A percentile compares a stretch with the other conserved stretches of the same genome.
Conservation (phyloP, 2,797 vertebrate genomes). For the Sciurus vulgaris region DNA sequence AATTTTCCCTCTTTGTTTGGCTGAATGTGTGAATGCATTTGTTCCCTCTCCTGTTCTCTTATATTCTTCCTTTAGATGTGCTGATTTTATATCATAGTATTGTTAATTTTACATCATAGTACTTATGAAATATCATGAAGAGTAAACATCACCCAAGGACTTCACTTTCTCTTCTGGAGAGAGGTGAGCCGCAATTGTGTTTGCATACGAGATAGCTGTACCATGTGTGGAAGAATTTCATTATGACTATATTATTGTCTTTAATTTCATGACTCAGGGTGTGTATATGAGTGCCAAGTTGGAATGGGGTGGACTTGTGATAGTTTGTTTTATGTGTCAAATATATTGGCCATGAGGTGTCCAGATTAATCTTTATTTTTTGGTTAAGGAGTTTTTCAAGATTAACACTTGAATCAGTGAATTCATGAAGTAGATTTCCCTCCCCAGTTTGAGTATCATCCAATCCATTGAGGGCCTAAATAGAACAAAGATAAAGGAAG, state of each 20-base stretch:
- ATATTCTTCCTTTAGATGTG: rapidly evolving
- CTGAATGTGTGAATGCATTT: neutral
- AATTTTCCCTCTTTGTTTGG: neutral
- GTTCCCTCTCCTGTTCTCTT: neutral
- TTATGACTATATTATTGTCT: neutral
- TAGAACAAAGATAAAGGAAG: neutral
- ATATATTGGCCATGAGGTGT: neutral
- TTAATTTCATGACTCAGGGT: neutral
- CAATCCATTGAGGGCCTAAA: neutral
- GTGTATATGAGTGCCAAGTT: neutral
- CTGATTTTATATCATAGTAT: neutral
- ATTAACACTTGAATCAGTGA: neutral
- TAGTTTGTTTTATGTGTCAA: neutral
- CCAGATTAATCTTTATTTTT: neutral
- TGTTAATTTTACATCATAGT: neutral
- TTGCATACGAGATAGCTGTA: neutral
- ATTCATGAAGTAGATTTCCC: neutral
- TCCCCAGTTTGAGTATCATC: neutral
- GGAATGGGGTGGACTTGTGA: neutral
- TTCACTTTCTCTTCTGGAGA: neutral
- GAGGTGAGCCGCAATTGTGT: neutral
- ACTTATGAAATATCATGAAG: neutral
- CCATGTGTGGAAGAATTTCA: too few species aligned
- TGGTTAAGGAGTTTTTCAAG: neutral
- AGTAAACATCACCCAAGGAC: neutral